These are phyloP conservation scores for Phacellophora camtschatica DNA, from an alignment of 30 jellyfish, hydroid and myxozoan species.

Conservation along the genomic window DNA sequence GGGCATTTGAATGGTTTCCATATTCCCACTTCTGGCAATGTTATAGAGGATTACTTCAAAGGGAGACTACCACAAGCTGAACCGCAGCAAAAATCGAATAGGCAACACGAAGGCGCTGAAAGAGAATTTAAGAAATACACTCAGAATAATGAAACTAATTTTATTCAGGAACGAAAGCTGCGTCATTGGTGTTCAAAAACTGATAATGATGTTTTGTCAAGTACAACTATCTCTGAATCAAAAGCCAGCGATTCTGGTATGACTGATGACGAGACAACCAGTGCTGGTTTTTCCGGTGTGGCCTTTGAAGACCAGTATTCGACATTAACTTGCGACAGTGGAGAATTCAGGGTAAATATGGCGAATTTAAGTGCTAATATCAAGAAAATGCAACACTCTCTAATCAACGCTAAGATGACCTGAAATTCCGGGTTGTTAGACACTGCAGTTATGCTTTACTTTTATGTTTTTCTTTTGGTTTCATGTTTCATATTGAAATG, in stretches of 20 bases:
- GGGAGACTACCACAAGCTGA: background rate
- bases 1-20: background rate
- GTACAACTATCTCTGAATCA: conserved; percentile 7
- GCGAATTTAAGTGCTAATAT: conserved; percentile 57
- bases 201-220: conserved; percentile 6
- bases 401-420: conserved; percentile 20
- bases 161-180: background rate
- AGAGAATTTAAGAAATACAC: background rate
- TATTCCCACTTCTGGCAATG: background rate
- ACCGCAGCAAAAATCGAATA: background rate
- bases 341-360: conserved; percentile 35
- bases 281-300: background rate
- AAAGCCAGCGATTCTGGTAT: background rate
- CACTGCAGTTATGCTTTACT: background rate
- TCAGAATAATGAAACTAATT: background rate
- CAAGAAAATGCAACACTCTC: conserved; percentile 28
- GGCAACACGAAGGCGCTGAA: background rate
- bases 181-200: background rate
- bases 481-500: no score
- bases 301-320: conserved; percentile 40
- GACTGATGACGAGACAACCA: background rate
- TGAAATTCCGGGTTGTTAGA: background rate
- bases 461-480: no score
- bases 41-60: background rate
- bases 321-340: conserved; percentile 55